A percentile compares a stretch with the other conserved stretches of the same genome.
phyloP scores from a whole-genome alignment of 2,888 invertebrate genomes.

The Ametastegia equiseti region DNA sequence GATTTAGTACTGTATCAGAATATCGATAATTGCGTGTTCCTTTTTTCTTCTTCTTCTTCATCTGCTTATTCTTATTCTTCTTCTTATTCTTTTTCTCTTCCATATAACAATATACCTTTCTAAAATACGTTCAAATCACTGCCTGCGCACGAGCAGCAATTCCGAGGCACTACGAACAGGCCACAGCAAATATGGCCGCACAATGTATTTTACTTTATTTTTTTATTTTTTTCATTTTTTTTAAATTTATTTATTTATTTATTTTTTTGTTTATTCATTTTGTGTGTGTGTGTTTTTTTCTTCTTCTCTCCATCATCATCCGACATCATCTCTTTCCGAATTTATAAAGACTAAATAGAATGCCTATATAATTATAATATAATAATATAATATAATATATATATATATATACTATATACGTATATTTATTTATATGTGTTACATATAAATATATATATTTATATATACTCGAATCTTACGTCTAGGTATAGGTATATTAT shows the following conservation, averaged over 20 bases:
- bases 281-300: too few species aligned
- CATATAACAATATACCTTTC: constrained; percentile 73
- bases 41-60: constrained; percentile 41
- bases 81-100: constrained; percentile 61
- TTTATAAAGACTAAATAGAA: constrained; percentile 59
- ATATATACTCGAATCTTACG: too few species aligned
- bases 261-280: neutral
- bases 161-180: constrained; percentile 76
- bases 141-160: constrained; percentile 73
- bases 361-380: constrained; percentile 61
- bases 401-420: constrained; percentile 52
- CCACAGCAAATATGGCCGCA: constrained; percentile 75
- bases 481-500: too few species aligned
- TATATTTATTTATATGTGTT: constrained; percentile 57
- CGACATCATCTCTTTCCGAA: constrained; percentile 63
- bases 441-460: constrained; percentile 56
- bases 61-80: constrained; percentile 51
- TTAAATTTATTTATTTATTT: neutral
- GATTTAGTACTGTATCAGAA: constrained; percentile 51
- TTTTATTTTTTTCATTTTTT: neutral
- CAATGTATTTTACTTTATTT: constrained; percentile 64
- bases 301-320: neutral
- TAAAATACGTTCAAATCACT: constrained; percentile 76
- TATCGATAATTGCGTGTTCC: constrained; percentile 46
- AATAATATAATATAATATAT: constrained; percentile 62